These are phyloP conservation scores for Ara ararauna DNA, from an alignment of 2,797 vertebrate genomes.

Conservation along the genomic window DNA sequence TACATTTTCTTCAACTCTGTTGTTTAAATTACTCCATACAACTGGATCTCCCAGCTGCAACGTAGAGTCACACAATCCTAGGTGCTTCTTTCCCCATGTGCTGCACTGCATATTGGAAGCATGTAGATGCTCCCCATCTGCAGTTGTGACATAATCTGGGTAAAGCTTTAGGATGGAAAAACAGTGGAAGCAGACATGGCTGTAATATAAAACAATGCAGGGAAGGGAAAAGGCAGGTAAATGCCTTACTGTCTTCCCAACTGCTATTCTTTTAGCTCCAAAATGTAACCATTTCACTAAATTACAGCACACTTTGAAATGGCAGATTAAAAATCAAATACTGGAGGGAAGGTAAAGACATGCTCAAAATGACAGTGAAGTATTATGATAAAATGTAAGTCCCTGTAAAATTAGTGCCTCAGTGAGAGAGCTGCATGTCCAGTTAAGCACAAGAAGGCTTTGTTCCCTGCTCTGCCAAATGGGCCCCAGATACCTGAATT, in stretches of 20 bases:
- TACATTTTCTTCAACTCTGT: not conserved
- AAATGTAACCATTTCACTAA: not conserved
- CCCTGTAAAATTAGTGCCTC: not conserved
- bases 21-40: not conserved
- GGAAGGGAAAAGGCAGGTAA: not conserved
- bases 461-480: not conserved
- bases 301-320: not conserved
- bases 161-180: not conserved
- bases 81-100: fast-evolving
- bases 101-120: not conserved
- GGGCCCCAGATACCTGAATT: not conserved
- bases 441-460: not conserved
- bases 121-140: not conserved
- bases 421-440: not conserved
- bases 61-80: not conserved
- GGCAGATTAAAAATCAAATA: not conserved
- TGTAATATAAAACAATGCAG: not conserved
- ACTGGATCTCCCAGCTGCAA: not conserved
- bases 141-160: not conserved
- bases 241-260: not conserved
- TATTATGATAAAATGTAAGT: not conserved
- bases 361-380: not conserved
- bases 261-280: fast-evolving
- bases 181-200: not conserved
- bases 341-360: not conserved